Conservation (phyloP, 2,113 vertebrate genomes). For the Callospermophilus lateralis region DNA sequence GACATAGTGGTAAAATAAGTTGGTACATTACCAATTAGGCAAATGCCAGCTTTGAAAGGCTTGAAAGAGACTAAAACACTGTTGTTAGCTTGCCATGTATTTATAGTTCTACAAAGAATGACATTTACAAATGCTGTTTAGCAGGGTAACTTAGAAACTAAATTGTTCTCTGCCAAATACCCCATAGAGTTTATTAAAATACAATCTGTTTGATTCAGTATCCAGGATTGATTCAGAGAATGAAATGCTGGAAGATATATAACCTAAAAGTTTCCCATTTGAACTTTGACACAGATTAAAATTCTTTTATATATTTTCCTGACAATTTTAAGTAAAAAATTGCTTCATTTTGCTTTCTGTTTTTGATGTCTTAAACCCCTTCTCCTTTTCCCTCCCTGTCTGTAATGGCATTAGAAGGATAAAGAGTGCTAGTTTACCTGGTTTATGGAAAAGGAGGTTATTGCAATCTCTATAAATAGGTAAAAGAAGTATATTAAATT, state of each 20-base stretch:
- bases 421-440: conserved; percentile 1
- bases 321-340: background rate
- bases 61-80: conserved; percentile 9
- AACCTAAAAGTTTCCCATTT: conserved; percentile 27
- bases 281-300: conserved; percentile 3
- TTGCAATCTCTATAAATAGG: background rate
- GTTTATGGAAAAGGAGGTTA: conserved; percentile 23
- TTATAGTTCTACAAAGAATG: conserved; percentile 55
- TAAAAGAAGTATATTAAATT: background rate
- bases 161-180: conserved; percentile 54
- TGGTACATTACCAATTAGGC: conserved; percentile 72
- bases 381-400: rapidly evolving
- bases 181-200: conserved; percentile 52
- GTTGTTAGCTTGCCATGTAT: conserved; percentile 37
- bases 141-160: conserved; percentile 48
- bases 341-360: conserved; percentile 45
- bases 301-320: background rate
- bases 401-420: background rate
- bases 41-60: conserved; percentile 51
- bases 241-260: background rate
- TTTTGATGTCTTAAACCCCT: background rate
- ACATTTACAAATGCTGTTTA: conserved; percentile 66
- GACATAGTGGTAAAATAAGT: conserved; percentile 63
- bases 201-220: conserved; percentile 49
- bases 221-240: conserved; percentile 43